Conservation (phyloP, 2,113 vertebrate genomes). For the Urocolius indicus region DNA sequence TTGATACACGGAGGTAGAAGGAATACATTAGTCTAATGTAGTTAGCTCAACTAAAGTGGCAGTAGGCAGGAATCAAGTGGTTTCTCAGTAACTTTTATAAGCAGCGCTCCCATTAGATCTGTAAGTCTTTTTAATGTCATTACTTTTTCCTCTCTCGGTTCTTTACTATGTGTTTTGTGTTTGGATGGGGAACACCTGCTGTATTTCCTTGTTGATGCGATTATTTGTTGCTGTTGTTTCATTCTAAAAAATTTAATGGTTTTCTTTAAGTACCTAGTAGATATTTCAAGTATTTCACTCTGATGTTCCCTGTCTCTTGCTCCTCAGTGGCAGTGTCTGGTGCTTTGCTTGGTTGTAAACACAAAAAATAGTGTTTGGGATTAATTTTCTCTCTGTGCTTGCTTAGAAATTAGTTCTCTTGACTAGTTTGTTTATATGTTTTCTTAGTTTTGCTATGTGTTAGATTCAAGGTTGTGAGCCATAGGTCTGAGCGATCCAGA, state of each 20-base stretch:
- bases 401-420: background rate
- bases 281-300: background rate
- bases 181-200: background rate
- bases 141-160: background rate
- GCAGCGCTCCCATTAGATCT: constrained; percentile 44
- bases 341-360: background rate
- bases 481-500: background rate
- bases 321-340: background rate
- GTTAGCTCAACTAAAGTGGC: constrained; percentile 47
- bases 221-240: background rate
- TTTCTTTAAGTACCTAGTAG: background rate
- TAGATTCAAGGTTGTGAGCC: background rate
- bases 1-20: constrained; percentile 8
- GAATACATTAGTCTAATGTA: constrained; percentile 46
- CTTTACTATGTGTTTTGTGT: background rate
- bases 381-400: background rate
- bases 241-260: background rate
- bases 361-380: background rate
- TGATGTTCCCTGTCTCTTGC: background rate
- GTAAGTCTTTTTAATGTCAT: constrained; percentile 18
- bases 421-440: background rate
- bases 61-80: constrained; percentile 43
- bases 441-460: background rate
- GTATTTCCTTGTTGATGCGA: background rate
- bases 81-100: constrained; percentile 64